Evolutionary conservation across 2,888 invertebrate genomes (phyloP), one percentile per base, ranked within the genome.

Genomic region (Hyppa rectilinea): DNA sequence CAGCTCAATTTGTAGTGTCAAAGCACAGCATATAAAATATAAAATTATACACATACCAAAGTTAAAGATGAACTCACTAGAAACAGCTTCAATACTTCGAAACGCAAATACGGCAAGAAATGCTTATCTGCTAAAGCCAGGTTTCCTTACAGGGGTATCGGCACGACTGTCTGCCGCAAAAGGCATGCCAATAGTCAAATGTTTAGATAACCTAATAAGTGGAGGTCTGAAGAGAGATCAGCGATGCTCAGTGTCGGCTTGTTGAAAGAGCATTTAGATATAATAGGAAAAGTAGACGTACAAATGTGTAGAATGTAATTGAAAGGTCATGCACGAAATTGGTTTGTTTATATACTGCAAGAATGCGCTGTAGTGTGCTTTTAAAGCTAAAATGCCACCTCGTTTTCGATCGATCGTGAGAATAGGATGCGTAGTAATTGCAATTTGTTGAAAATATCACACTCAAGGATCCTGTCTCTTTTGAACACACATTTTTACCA

Each of bases 141-240:
- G 68, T 63, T 64, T 70, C 83, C 78, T 31, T 76, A 85, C 45
- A 83, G 64, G 85, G 83, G 31, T 58, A 64, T 67, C 75, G 82
- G 73, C 80, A 82, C 82, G 78, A 85, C 75, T 84, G 67, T 64
- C 36, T n/a, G 65, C 84, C 78, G 55, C 75, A 80, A 83, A 86
- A 80, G 85, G 86, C 45, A 77, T 68, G 67, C 61, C 72, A 61
- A 78, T 67, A 76, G 66, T 78, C 78, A 76, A 85, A 80, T 83
- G 77, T 85, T 81, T 80, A 80, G 86, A 81, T 85, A 84, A 72
- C 81, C 86, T 77, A 84, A 80, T 84, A 80, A 64, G 82, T 66
- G 65, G 45, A 71, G 73, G 69, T 52, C 71, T 69, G 58, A 70
- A 72, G 80, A 80, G 75, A 87, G 73, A 78, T 60, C 36, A 52